A percentile compares a stretch with the other conserved stretches of the same genome.
These are phyloP conservation scores for Leptinotarsa haldemani DNA, from an alignment of 2,888 invertebrate species.

Conservation along the genomic window DNA sequence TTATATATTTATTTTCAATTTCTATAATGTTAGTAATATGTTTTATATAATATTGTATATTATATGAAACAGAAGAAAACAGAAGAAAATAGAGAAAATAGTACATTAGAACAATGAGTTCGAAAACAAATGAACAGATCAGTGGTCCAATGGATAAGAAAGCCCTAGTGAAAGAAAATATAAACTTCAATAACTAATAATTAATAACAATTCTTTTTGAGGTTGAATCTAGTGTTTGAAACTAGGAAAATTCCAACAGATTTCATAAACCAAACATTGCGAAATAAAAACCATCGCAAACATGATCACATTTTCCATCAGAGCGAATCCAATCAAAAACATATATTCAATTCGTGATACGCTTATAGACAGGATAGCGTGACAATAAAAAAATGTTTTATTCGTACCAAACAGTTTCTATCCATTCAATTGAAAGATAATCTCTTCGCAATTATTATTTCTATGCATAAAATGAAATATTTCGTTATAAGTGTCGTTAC, in stretches of 20 bases:
- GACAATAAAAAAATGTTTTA: slow-evolving; percentile 5
- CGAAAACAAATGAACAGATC: too few relatives aligned
- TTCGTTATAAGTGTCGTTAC: background rate
- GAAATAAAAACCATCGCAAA: background rate
- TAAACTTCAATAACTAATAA: too few relatives aligned
- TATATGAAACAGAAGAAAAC: too few relatives aligned
- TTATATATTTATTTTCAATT: too few relatives aligned
- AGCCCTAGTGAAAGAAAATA: too few relatives aligned
- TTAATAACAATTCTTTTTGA: too few relatives aligned
- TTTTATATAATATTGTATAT: too few relatives aligned
- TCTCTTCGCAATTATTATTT: slow-evolving; percentile 6
- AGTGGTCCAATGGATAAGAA: too few relatives aligned
- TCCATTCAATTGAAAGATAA: slow-evolving; percentile 7
- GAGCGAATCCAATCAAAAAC: background rate
- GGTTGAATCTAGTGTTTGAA: too few relatives aligned
- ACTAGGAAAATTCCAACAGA: background rate
- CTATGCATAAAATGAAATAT: slow-evolving; percentile 17
- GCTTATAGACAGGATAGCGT: background rate
- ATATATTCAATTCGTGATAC: slow-evolving; percentile 14
- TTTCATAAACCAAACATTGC: background rate
- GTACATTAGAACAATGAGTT: too few relatives aligned
- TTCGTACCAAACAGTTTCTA: background rate
- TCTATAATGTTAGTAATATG: too few relatives aligned
- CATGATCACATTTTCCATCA: background rate
- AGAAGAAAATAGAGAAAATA: too few relatives aligned